Evolutionary conservation across 30 jellyfish, hydroid and myxozoan genomes (phyloP).

Genomic region (Haliclystus octoradiatus): DNA sequence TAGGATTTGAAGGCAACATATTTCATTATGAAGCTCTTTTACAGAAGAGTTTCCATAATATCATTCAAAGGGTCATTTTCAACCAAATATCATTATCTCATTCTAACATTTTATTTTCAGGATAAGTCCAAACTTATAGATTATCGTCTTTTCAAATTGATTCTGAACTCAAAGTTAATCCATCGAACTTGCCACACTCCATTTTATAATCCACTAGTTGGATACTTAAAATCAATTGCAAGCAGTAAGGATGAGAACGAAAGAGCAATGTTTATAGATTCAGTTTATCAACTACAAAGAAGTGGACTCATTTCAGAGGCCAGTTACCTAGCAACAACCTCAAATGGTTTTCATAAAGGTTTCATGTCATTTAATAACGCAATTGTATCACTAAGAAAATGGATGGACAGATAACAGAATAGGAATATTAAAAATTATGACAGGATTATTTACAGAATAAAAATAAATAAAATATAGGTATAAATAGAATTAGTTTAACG

Average conservation of each 20-base stretch:
- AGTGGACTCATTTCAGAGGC: constrained; percentile 58
- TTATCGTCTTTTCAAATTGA: constrained; percentile 9
- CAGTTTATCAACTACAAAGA: constrained; percentile 18
- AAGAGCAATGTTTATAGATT: constrained; percentile 18
- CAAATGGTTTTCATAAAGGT: constrained; percentile 6
- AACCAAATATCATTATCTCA: too few species aligned
- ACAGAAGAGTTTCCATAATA: too few species aligned
- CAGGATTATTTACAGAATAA: too few species aligned
- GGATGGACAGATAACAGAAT: constrained; percentile 39
- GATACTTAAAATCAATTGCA: constrained; percentile 1
- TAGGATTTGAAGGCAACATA: too few species aligned
- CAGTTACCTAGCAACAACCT: constrained; percentile 23
- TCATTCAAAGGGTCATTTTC: too few species aligned
- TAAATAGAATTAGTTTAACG: too few species aligned
- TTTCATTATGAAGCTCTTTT: too few species aligned
- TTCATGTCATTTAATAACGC: constrained; percentile 29
- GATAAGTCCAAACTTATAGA: too few species aligned
- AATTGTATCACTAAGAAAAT: constrained; percentile 8
- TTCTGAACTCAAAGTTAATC: constrained; percentile 11
- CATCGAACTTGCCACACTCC: constrained; percentile 15
- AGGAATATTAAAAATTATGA: too few species aligned
- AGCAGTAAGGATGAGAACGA: constrained; percentile 4
- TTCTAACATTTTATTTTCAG: too few species aligned
- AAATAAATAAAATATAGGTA: too few species aligned
- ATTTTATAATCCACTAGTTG: constrained; percentile 13